A percentile compares a stretch with the other conserved stretches of the same genome.
Conservation (phyloP, 1,140 invertebrate genomes). For the Drosophila tsacasi region DNA sequence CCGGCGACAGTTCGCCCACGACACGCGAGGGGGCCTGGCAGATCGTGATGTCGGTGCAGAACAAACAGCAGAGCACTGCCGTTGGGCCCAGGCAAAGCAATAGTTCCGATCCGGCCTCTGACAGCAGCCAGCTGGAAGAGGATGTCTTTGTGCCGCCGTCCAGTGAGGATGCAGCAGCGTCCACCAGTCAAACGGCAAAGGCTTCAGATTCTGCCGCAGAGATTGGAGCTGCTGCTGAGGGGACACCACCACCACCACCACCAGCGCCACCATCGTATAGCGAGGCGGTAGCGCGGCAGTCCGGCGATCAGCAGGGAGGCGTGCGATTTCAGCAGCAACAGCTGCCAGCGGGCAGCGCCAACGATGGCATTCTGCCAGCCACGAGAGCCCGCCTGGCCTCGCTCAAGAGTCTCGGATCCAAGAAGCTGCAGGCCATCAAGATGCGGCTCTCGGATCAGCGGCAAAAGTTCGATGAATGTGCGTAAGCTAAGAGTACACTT, state of each 20-base stretch:
- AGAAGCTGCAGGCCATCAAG: slow-evolving; percentile 88
- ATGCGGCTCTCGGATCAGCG: slow-evolving; percentile 89
- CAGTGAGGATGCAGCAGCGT: slow-evolving; percentile 51
- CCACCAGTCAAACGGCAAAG: slow-evolving; percentile 35
- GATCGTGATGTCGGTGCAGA: slow-evolving; percentile 79
- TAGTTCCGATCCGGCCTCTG: slow-evolving; percentile 80
- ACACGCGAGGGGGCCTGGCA: slow-evolving; percentile 82
- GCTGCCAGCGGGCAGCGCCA: slow-evolving; percentile 56
- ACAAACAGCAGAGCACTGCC: slow-evolving; percentile 36
- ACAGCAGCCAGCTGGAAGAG: slow-evolving; percentile 75
- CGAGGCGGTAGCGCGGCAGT: slow-evolving; percentile 47
- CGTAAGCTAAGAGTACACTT: slow-evolving; percentile 35
- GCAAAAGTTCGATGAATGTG: slow-evolving; percentile 84
- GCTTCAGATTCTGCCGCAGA: slow-evolving; percentile 20
- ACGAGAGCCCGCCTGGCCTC: slow-evolving; percentile 87
- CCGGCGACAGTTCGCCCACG: slow-evolving; percentile 85
- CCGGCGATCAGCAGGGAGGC: slow-evolving; percentile 25
- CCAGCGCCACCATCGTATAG: slow-evolving; percentile 64
- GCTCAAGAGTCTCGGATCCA: slow-evolving; percentile 89
- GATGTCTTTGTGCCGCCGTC: slow-evolving; percentile 74
- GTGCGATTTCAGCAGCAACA: slow-evolving; percentile 75
- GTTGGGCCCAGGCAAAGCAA: slow-evolving; percentile 70
- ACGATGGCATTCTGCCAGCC: slow-evolving; percentile 85
- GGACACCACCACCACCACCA: slow-evolving; percentile 27
- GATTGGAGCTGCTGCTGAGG: neutral